A percentile compares a stretch with the other conserved stretches of the same genome.
These are phyloP conservation scores for Epistrophe eligans DNA, from an alignment of 2,888 invertebrate genomes.

Conservation along the genomic window DNA sequence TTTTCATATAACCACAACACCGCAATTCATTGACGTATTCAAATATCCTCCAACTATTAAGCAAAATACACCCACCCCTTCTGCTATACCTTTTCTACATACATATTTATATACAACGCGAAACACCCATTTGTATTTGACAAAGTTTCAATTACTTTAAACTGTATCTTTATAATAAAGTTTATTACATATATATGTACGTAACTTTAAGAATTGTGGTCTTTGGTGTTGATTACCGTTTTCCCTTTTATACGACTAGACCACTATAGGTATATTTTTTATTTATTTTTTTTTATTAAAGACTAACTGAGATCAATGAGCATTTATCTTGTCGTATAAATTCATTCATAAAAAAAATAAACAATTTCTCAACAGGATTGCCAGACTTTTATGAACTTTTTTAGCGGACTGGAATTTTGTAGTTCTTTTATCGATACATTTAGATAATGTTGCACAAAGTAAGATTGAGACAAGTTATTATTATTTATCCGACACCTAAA, in stretches of 20 bases:
- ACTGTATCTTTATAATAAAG: slow-evolving; percentile 10
- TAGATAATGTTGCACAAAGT: too few relatives aligned
- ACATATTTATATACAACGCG: not conserved
- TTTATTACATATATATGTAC: not conserved
- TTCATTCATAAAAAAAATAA: slow-evolving; percentile 22
- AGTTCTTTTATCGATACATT: too few relatives aligned
- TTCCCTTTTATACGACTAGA: slow-evolving; percentile 9
- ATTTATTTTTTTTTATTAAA: not conserved
- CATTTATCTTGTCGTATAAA: slow-evolving; percentile 1
- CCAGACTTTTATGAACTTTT: too few relatives aligned
- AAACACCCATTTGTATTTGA: not conserved
- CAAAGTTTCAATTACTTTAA: slow-evolving; percentile 41
- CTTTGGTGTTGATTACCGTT: slow-evolving; percentile 37
- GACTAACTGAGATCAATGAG: slow-evolving; percentile 32
- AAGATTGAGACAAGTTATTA: too few relatives aligned
- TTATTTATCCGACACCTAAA: too few relatives aligned
- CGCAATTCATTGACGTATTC: slow-evolving; percentile 16
- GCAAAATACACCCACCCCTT: not conserved
- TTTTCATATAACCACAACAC: slow-evolving; percentile 31
- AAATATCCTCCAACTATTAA: not conserved
- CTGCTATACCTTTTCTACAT: not conserved
- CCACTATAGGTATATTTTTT: not conserved
- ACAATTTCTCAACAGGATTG: not conserved
- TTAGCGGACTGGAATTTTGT: too few relatives aligned
- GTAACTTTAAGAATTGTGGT: slow-evolving; percentile 12